phyloP scores from a whole-genome alignment of 1,140 invertebrate genomes.

The Ephestia elutella region DNA sequence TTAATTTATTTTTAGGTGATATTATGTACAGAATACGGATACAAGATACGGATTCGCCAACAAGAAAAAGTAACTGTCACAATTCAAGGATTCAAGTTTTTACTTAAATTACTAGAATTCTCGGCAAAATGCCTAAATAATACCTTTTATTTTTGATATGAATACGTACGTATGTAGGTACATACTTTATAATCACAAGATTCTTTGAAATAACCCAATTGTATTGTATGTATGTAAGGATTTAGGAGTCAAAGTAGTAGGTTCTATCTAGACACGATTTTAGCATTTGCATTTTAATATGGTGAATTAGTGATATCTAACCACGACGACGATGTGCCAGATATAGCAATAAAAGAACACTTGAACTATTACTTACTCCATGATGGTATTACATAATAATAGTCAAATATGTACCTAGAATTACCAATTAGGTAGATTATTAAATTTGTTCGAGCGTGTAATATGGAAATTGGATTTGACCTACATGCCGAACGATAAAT shows the following conservation, averaged over 20 bases:
- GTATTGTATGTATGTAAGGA: too few species aligned
- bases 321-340: background rate
- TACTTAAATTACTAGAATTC: too few species aligned
- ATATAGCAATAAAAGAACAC: background rate
- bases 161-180: too few species aligned
- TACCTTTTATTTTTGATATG: too few species aligned
- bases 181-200: too few species aligned
- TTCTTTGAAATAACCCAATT: too few species aligned
- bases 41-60: too few species aligned
- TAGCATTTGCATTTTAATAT: background rate
- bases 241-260: background rate
- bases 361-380: background rate
- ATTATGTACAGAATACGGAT: too few species aligned
- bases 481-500: constrained; percentile 15
- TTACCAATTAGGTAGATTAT: background rate
- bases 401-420: background rate
- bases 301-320: background rate
- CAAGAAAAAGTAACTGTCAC: too few species aligned
- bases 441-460: constrained; percentile 5
- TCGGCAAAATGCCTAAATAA: too few species aligned
- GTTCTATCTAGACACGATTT: background rate
- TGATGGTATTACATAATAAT: background rate
- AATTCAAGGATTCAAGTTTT: too few species aligned
- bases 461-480: constrained; percentile 8
- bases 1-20: too few species aligned